Percentiles rank a stretch among this genome's conserved stretches.
These are phyloP conservation scores for Sicus ferrugineus DNA, from an alignment of 2,888 invertebrate species.

Conservation along the genomic window DNA sequence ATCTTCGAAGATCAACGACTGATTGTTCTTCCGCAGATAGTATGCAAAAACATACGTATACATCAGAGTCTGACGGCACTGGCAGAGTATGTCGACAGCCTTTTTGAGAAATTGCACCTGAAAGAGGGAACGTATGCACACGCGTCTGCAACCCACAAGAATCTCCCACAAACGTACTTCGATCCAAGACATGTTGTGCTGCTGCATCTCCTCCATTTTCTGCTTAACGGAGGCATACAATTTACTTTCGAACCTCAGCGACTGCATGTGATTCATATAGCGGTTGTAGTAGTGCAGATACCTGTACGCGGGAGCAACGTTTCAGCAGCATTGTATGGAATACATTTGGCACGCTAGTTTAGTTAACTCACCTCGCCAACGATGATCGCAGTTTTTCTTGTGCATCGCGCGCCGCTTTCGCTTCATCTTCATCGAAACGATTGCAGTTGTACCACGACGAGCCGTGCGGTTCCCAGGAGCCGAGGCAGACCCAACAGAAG, in stretches of 20 bases:
- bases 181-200: slow-evolving; percentile 99
- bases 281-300: slow-evolving; percentile 99
- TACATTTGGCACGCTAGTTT: too few species aligned
- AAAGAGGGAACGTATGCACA: slow-evolving; percentile 6
- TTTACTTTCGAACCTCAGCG: slow-evolving; percentile 96
- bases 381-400: slow-evolving; percentile 94
- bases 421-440: slow-evolving; percentile 95
- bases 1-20: slow-evolving; percentile 98
- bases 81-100: slow-evolving; percentile 95
- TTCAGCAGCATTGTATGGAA: too few species aligned
- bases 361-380: slow-evolving; percentile 77
- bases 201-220: slow-evolving; percentile 99
- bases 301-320: slow-evolving; percentile 65
- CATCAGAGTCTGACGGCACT: slow-evolving; percentile 97
- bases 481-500: slow-evolving; percentile 99
- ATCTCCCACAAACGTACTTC: slow-evolving; percentile 70
- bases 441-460: slow-evolving; percentile 99
- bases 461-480: slow-evolving; percentile 98
- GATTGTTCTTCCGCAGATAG: slow-evolving; percentile 97
- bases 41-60: slow-evolving; percentile 99
- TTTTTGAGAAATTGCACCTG: slow-evolving; percentile 97
- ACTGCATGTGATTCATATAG: slow-evolving; percentile 99
- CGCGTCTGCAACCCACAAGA: background rate
- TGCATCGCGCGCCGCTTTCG: slow-evolving; percentile 93
- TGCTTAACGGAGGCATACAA: slow-evolving; percentile 93